phyloP scores from a whole-genome alignment of 2,797 vertebrate species.

The Vespertilio murinus region DNA sequence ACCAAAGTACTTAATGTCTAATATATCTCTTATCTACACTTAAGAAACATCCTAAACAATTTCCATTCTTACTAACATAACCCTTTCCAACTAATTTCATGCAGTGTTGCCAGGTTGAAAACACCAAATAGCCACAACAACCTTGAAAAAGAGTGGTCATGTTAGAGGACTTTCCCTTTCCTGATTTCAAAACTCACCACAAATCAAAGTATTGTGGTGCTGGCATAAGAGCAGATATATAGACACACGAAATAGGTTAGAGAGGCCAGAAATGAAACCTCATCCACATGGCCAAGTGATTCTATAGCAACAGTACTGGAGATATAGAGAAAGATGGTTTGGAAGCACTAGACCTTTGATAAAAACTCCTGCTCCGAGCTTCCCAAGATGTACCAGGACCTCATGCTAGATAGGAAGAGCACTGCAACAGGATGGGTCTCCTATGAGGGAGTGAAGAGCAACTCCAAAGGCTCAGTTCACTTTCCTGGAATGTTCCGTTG shows the following conservation, averaged over 20 bases:
- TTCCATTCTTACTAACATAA: background rate
- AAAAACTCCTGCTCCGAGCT: background rate
- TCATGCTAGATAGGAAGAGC: background rate
- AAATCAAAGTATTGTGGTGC: constrained; percentile 1
- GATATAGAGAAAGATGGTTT: background rate
- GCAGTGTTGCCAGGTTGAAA: background rate
- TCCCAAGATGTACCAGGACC: background rate
- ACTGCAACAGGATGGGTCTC: background rate
- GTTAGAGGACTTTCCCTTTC: background rate
- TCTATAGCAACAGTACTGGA: background rate
- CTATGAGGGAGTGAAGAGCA: background rate
- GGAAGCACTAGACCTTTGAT: background rate
- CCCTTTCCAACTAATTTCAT: background rate
- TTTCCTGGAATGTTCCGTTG: background rate
- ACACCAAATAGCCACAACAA: background rate
- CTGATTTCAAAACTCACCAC: constrained; percentile 39
- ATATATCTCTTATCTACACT: background rate
- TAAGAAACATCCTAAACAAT: background rate
- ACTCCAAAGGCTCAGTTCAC: background rate
- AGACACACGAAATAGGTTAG: background rate
- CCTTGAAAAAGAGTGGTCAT: background rate
- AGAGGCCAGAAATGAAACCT: background rate
- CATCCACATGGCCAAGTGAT: background rate
- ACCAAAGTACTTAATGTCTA: background rate
- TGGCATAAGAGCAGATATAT: background rate